Evolutionary conservation across 2,113 vertebrate species (phyloP).

Genomic region (Toxostoma redivivum): DNA sequence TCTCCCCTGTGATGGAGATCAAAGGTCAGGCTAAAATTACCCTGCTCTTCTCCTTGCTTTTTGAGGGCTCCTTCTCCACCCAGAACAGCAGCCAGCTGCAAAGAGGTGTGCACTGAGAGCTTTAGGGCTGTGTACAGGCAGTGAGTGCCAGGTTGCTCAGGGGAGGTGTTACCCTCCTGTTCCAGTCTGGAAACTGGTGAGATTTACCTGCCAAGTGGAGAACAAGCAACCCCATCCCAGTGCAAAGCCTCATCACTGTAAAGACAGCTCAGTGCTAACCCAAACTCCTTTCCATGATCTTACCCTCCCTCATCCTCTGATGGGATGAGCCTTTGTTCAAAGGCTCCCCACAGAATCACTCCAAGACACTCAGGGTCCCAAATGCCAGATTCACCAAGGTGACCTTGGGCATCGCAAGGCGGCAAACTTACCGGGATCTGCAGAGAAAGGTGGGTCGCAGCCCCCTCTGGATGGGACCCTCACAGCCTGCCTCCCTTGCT

Average conservation of each 20-base stretch:
- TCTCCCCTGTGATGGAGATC: constrained; percentile 24
- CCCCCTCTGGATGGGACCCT: not conserved
- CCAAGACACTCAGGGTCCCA: not conserved
- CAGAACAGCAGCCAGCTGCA: not conserved
- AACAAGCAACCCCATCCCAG: not conserved
- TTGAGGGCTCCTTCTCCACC: not conserved
- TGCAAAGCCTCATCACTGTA: not conserved
- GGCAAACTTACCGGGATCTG: constrained; percentile 31
- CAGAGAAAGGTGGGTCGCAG: not conserved
- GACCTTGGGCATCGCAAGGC: not conserved
- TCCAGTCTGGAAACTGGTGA: not conserved
- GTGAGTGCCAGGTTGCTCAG: not conserved
- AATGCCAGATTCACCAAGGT: not conserved
- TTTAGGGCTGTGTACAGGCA: not conserved
- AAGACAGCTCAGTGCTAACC: not conserved
- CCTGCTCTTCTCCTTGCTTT: constrained; percentile 16
- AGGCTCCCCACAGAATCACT: not conserved
- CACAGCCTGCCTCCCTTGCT: not conserved
- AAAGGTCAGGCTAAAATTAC: constrained; percentile 61
- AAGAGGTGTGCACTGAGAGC: not conserved
- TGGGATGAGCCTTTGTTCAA: not conserved
- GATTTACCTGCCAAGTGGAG: not conserved
- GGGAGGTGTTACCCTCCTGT: rapidly evolving
- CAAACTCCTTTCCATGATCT: not conserved
- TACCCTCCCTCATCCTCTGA: not conserved